Percentiles rank a stretch among this genome's conserved stretches.
phyloP scores from a whole-genome alignment of 2,888 invertebrate species.

The Coenonympha glycerion region DNA sequence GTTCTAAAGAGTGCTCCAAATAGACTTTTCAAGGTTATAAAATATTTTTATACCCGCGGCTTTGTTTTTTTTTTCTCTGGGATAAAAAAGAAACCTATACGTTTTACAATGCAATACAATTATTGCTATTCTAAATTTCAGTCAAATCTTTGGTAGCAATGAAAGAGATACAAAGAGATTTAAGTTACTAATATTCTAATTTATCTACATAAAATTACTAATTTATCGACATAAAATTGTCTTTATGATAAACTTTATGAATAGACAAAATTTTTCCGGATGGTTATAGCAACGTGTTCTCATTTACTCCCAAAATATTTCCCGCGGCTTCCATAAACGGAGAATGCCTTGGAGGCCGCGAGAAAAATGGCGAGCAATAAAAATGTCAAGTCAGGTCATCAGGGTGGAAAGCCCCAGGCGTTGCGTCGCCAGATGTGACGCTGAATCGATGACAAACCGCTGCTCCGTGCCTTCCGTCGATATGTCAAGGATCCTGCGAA shows the following conservation, averaged over 20 bases:
- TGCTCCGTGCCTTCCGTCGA: constrained; percentile 66
- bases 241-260: too few species aligned
- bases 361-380: constrained; percentile 72
- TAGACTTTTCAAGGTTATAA: neutral
- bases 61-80: too few species aligned
- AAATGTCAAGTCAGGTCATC: constrained; percentile 77
- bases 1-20: constrained; percentile 4
- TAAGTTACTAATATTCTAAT: too few species aligned
- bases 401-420: constrained; percentile 71
- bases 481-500: constrained; percentile 51
- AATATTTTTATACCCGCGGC: too few species aligned
- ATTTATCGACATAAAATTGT: too few species aligned
- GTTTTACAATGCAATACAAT: too few species aligned
- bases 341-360: constrained; percentile 66
- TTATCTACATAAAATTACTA: too few species aligned
- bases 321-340: constrained; percentile 53
- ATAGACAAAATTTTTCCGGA: too few species aligned
- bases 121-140: too few species aligned
- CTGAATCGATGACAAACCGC: constrained; percentile 75
- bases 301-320: constrained; percentile 68
- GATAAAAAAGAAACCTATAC: too few species aligned
- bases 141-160: too few species aligned
- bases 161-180: too few species aligned
- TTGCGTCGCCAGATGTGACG: constrained; percentile 73
- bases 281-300: constrained; percentile 54